Conservation (phyloP, 2,888 invertebrate genomes). For the Cylloceria caligata region DNA sequence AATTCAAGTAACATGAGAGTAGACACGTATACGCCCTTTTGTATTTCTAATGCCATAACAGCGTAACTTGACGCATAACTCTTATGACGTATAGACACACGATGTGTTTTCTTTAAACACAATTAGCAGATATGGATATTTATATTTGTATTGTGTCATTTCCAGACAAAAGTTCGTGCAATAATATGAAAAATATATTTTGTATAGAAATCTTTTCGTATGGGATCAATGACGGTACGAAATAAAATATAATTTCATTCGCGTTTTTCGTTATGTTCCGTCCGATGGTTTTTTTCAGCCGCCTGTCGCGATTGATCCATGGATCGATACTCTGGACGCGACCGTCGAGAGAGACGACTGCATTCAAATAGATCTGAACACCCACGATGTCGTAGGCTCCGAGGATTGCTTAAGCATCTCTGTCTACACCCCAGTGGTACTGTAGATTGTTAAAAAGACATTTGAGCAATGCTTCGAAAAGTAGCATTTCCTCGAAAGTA, state of each 20-base stretch:
- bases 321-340: constrained; percentile 67
- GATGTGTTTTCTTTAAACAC: no score
- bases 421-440: constrained; percentile 74
- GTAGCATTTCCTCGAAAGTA: neutral
- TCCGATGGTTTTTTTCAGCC: constrained; percentile 24
- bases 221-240: neutral
- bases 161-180: no score
- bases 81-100: no score
- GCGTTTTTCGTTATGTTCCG: neutral
- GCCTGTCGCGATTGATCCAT: constrained; percentile 66
- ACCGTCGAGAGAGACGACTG: constrained; percentile 65
- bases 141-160: no score
- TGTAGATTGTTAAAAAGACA: neutral
- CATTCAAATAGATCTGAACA: constrained; percentile 53
- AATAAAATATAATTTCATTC: neutral
- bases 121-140: no score
- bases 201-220: no score
- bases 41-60: no score
- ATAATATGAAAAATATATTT: no score
- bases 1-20: no score
- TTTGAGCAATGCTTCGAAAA: neutral
- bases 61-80: no score
- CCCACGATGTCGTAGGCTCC: constrained; percentile 63
- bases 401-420: constrained; percentile 76
- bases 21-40: no score